Conservation (phyloP, 2,797 vertebrate genomes). For the Tokudaia muenninki region DNA sequence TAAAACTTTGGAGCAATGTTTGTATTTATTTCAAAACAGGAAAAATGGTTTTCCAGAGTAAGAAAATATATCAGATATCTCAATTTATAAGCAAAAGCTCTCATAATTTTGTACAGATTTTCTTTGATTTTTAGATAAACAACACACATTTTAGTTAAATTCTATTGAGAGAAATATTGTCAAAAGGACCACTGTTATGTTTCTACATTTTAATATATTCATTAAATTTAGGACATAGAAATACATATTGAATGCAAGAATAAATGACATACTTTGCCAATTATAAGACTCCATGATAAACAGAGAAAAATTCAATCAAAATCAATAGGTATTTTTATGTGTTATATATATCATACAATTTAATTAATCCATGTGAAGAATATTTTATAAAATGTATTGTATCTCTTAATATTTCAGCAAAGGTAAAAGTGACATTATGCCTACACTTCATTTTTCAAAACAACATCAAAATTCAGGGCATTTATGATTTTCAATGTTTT, state of each 20-base stretch:
- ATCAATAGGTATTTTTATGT: not conserved
- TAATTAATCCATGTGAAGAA: not conserved
- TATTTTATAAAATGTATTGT: not conserved
- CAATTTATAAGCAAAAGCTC: not conserved
- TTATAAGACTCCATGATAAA: not conserved
- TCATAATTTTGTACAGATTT: not conserved
- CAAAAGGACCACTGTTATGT: not conserved
- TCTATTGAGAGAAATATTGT: not conserved
- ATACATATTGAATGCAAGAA: not conserved
- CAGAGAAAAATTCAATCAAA: not conserved
- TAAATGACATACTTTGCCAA: not conserved
- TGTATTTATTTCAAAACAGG: not conserved
- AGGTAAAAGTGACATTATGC: not conserved
- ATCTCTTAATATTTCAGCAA: not conserved
- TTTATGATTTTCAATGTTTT: not conserved
- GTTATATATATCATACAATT: not conserved
- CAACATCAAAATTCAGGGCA: not conserved
- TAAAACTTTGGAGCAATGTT: not conserved
- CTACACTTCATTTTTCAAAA: not conserved
- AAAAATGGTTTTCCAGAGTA: not conserved
- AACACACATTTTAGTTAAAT: not conserved
- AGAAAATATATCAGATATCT: not conserved
- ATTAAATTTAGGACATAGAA: not conserved
- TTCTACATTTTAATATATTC: not conserved
- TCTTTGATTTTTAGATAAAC: not conserved